Evolutionary conservation across 2,113 vertebrate genomes (phyloP).

Genomic region (Phrynosoma platyrhinos): DNA sequence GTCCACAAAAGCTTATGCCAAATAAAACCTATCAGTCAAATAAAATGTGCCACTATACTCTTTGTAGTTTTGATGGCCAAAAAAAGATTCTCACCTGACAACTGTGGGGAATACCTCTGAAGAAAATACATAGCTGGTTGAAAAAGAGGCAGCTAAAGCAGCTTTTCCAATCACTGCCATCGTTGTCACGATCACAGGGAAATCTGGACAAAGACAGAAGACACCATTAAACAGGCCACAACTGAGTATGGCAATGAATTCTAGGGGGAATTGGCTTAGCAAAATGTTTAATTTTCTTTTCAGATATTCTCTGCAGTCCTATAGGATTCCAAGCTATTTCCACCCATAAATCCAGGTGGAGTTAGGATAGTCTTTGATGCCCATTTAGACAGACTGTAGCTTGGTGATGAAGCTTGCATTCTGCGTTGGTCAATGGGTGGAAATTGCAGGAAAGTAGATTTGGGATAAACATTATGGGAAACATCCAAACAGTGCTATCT

Average conservation of each 20-base stretch:
- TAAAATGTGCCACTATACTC: too few species aligned
- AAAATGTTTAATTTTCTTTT: neutral
- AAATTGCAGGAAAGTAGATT: too few species aligned
- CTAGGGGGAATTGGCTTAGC: neutral
- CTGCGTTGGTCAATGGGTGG: too few species aligned
- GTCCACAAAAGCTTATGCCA: too few species aligned
- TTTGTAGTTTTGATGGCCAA: too few species aligned
- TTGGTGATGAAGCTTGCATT: neutral
- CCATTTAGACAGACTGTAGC: neutral
- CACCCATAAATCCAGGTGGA: neutral
- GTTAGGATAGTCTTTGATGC: neutral
- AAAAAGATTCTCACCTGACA: conserved; percentile 15
- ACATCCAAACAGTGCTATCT: too few species aligned
- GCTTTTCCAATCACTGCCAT: conserved; percentile 23
- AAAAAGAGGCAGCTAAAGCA: conserved; percentile 4
- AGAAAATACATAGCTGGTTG: conserved; percentile 26
- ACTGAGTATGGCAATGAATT: neutral
- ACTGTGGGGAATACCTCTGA: conserved; percentile 26
- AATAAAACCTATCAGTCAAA: too few species aligned
- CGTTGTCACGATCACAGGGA: neutral
- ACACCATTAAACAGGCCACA: too few species aligned
- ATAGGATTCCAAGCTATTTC: too few species aligned
- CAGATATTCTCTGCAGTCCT: neutral
- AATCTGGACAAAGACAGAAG: neutral
- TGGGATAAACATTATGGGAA: too few species aligned